Conservation (phyloP, 64 coral and sea anemone species). For the Acropora yongei region DNA sequence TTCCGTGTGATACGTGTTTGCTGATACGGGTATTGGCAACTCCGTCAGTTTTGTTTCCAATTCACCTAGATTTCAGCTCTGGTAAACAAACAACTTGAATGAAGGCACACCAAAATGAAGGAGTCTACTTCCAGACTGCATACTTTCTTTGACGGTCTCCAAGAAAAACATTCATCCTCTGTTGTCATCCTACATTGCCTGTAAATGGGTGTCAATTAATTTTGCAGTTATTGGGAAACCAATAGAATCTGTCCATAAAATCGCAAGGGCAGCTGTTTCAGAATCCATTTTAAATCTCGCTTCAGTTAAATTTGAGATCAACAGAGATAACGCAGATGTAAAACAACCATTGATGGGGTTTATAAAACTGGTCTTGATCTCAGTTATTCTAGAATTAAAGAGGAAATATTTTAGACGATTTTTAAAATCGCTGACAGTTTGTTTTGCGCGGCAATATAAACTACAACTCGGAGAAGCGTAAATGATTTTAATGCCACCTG, state of each 20-base stretch:
- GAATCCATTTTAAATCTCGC: background rate
- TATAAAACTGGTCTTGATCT: background rate
- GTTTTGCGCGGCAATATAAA: background rate
- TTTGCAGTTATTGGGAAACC: slow-evolving; percentile 3
- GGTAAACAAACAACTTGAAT: slow-evolving; percentile 8
- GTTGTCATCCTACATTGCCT: background rate
- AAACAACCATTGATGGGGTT: background rate
- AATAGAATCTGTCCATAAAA: background rate
- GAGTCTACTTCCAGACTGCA: background rate
- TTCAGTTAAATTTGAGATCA: background rate
- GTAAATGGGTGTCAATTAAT: slow-evolving; percentile 38
- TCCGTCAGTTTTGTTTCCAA: background rate
- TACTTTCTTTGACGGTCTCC: background rate
- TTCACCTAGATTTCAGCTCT: background rate
- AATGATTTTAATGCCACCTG: slow-evolving; percentile 2
- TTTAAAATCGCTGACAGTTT: background rate
- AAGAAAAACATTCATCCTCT: background rate
- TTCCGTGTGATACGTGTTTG: background rate
- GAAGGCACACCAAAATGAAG: background rate
- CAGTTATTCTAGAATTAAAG: background rate
- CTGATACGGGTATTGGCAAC: background rate
- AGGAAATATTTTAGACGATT: background rate
- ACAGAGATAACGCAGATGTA: too few species aligned
- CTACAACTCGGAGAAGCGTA: background rate
- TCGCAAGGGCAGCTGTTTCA: slow-evolving; percentile 7